Evolutionary conservation across 2,888 invertebrate genomes (phyloP).

Genomic region (Leptarthrus brevirostris): DNA sequence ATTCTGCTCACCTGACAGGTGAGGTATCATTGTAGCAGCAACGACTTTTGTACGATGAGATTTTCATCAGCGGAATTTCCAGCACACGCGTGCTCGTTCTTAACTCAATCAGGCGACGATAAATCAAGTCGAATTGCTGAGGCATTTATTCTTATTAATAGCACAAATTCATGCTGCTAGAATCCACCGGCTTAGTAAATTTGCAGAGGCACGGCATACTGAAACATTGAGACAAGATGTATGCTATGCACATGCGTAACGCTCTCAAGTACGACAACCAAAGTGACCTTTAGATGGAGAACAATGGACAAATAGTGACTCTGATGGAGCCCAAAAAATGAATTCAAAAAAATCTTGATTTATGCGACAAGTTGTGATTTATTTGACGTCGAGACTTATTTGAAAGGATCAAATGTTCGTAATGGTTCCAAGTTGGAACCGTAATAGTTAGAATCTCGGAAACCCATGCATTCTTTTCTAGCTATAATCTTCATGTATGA

Average conservation of each 20-base stretch:
- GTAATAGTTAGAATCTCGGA: too few relatives aligned
- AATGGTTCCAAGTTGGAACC: neutral
- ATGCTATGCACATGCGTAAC: neutral
- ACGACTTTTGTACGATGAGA: neutral
- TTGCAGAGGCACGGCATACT: neutral
- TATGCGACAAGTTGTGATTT: neutral
- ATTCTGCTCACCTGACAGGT: too few relatives aligned
- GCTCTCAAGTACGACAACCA: neutral
- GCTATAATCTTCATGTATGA: too few relatives aligned
- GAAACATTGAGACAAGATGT: neutral
- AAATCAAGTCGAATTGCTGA: neutral
- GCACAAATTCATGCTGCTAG: constrained; percentile 19
- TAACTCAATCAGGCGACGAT: neutral
- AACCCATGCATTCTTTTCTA: too few relatives aligned
- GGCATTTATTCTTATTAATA: constrained; percentile 9
- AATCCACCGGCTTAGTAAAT: constrained; percentile 28
- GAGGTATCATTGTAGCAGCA: too few relatives aligned
- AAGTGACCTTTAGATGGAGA: neutral
- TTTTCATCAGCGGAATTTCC: neutral
- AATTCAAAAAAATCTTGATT: neutral
- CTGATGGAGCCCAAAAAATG: neutral
- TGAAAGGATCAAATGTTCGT: neutral
- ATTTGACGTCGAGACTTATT: neutral
- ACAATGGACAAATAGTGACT: neutral
- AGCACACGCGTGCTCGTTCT: neutral